phyloP scores from a whole-genome alignment of 2,888 invertebrate genomes.

The Leucophenga montana region DNA sequence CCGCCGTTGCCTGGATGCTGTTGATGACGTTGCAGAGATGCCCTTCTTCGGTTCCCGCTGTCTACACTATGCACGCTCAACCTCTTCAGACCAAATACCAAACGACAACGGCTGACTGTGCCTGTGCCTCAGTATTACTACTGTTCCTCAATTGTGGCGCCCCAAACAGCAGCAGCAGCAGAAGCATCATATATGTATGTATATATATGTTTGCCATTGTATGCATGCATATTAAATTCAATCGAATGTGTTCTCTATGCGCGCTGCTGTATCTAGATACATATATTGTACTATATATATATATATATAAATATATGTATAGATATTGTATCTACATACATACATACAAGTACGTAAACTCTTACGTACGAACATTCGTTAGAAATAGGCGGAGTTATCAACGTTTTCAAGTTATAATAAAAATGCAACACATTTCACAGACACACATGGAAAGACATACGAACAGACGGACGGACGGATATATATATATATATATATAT shows the following conservation, averaged over 20 bases:
- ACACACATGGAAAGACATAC: constrained; percentile 41
- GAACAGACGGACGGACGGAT: not conserved
- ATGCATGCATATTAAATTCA: constrained; percentile 71
- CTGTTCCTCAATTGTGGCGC: constrained; percentile 4
- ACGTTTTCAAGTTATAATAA: constrained; percentile 72
- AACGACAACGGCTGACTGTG: constrained; percentile 16
- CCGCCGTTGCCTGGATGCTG: constrained; percentile 29
- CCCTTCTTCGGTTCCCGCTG: too few species aligned
- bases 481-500: constrained; percentile 42
- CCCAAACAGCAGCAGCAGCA: not conserved
- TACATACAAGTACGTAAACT: constrained; percentile 47
- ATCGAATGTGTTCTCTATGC: constrained; percentile 68
- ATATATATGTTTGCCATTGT: constrained; percentile 55
- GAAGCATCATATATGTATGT: constrained; percentile 31
- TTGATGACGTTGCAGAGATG: constrained; percentile 23
- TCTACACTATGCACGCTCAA: too few species aligned
- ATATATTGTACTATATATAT: constrained; percentile 41
- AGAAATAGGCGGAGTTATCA: constrained; percentile 72
- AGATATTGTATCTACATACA: constrained; percentile 25
- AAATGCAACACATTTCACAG: constrained; percentile 70
- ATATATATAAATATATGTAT: constrained; percentile 36
- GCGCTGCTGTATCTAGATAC: constrained; percentile 29
- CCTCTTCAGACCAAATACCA: constrained; percentile 1
- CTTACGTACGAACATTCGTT: constrained; percentile 56
- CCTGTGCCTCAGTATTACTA: not conserved